Evolutionary conservation across 2,888 invertebrate genomes (phyloP).

Genomic region (Trachelus tabidus): DNA sequence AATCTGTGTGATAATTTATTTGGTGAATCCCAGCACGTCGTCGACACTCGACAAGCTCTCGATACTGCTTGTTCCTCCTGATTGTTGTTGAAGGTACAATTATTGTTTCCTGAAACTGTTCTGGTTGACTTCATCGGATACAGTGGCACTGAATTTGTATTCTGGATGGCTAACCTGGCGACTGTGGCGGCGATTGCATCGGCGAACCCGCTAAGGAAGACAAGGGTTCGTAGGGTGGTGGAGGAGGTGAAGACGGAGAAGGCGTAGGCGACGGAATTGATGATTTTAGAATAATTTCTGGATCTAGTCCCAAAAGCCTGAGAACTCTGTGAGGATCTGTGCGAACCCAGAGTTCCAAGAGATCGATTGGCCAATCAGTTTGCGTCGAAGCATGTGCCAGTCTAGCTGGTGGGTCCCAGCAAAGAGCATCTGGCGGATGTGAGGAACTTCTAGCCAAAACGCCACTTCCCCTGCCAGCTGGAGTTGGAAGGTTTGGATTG

Average conservation of each 20-base stretch:
- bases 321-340: slow-evolving; percentile 81
- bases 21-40: slow-evolving; percentile 49
- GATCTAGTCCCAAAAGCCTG: slow-evolving; percentile 79
- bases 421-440: slow-evolving; percentile 87
- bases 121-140: not conserved
- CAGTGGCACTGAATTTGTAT: not conserved
- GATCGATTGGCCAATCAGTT: slow-evolving; percentile 73
- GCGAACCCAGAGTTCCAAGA: slow-evolving; percentile 75
- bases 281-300: slow-evolving; percentile 65
- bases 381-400: slow-evolving; percentile 68
- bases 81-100: slow-evolving; percentile 59
- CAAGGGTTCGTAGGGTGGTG: slow-evolving; percentile 67
- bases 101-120: slow-evolving; percentile 51
- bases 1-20: slow-evolving; percentile 69
- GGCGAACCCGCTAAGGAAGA: slow-evolving; percentile 65
- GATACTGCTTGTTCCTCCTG: slow-evolving; percentile 37
- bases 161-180: slow-evolving; percentile 57
- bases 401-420: slow-evolving; percentile 72
- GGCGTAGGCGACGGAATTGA: slow-evolving; percentile 50
- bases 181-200: slow-evolving; percentile 68
- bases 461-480: slow-evolving; percentile 61
- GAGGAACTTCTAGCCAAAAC: slow-evolving; percentile 82
- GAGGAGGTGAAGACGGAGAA: slow-evolving; percentile 60
- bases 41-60: slow-evolving; percentile 40
- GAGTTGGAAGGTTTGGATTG: slow-evolving; percentile 80